Conservation (phyloP, 2,113 vertebrate species). For the Brachirus orientalis region DNA sequence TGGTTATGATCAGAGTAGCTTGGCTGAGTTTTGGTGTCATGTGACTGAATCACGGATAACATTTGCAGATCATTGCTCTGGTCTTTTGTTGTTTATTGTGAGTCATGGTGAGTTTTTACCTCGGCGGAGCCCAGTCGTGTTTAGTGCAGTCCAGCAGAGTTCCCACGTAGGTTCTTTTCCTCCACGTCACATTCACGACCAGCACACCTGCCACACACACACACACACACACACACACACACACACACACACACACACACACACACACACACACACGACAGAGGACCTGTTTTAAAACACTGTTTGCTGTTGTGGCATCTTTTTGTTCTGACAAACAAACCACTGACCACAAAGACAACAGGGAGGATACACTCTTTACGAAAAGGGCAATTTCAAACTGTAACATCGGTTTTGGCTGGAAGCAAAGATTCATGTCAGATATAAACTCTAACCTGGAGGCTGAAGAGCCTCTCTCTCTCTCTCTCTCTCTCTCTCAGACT, state of each 20-base stretch:
- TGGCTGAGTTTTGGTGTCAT: too few species aligned
- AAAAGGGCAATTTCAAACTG: too few species aligned
- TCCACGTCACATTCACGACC: conserved; percentile 99
- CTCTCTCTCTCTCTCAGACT: conserved; percentile 15
- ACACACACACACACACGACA: background rate
- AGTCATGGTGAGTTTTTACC: conserved; percentile 84
- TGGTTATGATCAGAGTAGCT: too few species aligned
- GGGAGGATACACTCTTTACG: background rate
- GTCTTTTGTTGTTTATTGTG: too few species aligned
- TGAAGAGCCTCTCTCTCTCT: background rate
- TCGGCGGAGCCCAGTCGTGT: conserved; percentile 98
- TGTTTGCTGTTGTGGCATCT: background rate
- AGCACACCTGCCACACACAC: conserved; percentile 87
- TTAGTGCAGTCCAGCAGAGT: conserved; percentile 98
- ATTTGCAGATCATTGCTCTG: too few species aligned
- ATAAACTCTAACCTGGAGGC: conserved; percentile 3
- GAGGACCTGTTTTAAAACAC: background rate
- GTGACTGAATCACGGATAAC: too few species aligned
- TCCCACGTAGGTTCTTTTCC: conserved; percentile 98
- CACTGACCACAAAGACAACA: background rate
- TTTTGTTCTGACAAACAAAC: background rate
- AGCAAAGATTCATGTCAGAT: conserved; percentile 10
- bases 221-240: background rate
- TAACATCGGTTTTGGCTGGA: background rate
- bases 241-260: background rate